Conservation (phyloP, 2,888 invertebrate species). For the Sesia bembeciformis region DNA sequence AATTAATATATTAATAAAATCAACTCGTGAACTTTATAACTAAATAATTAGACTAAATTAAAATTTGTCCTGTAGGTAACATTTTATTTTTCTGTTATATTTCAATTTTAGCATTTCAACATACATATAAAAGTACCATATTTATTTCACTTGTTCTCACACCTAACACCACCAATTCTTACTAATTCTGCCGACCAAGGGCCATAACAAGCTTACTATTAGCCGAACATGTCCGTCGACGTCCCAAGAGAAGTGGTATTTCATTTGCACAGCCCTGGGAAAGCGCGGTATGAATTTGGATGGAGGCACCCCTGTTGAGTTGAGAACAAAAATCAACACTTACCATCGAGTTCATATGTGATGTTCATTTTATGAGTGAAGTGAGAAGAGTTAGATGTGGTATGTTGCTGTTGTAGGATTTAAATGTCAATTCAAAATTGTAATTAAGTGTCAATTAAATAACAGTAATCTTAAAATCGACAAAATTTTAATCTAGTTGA, state of each 20-base stretch:
- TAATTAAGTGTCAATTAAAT: too few species aligned
- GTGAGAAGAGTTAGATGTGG: neutral
- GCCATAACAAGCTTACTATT: constrained; percentile 55
- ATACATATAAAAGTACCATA: too few species aligned
- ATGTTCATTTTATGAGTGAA: constrained; percentile 40
- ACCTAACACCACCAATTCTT: neutral
- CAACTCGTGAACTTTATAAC: too few species aligned
- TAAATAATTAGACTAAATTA: too few species aligned
- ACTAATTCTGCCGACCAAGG: constrained; percentile 15
- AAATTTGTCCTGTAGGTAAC: too few species aligned
- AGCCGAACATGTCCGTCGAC: constrained; percentile 27
- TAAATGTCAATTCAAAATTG: too few species aligned
- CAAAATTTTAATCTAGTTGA: too few species aligned
- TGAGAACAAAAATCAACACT: constrained; percentile 72
- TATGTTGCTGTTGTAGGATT: neutral
- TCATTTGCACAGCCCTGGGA: constrained; percentile 37
- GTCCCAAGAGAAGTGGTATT: constrained; percentile 42
- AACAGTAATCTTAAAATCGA: too few species aligned
- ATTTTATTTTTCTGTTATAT: too few species aligned
- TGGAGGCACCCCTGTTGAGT: constrained; percentile 16
- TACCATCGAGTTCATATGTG: constrained; percentile 25
- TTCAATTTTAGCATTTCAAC: too few species aligned
- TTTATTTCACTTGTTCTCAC: neutral
- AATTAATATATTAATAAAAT: too few species aligned
- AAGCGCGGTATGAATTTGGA: constrained; percentile 28